Base-by-base conservation (phyloP, 2,888 invertebrate genomes). In the Dynastes maya region DNA sequence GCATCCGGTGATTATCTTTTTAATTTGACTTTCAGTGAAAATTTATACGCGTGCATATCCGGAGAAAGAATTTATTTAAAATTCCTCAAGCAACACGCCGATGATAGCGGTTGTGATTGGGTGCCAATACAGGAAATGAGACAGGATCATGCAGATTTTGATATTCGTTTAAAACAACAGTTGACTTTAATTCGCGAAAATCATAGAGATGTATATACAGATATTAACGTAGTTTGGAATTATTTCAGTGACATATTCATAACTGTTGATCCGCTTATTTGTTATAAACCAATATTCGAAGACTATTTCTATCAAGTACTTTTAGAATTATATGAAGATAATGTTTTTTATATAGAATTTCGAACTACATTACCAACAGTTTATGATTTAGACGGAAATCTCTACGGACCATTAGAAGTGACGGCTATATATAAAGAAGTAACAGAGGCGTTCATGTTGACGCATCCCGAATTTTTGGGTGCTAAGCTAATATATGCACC, bases 401-500 rank as follows among this genome's bases (percentile, higher is more conserved):
- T 83, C 0, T 92, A 92, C 80, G 89, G 89, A 0, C 86, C 89
- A 0, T n/a, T 91, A 1, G 90, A 94, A 70, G 91, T 92, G 0
- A 91, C 92, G 0, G 89, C 89, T 79, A 88, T 93, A 6, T 94
- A 93, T 80, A 90, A 91, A 80, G 90, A 91, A 80, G 88, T 91
- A 0, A 88, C 92, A 13, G 89, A 91, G 0, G 89, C 89, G 79
- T 95, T 95, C 83, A 87, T 90, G 72, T 85, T 84, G 2, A 90
- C 91, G 29, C 88, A 95, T 86, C 92, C 92, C 0, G 92, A 92
- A 80, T 95, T 94, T 80, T 86, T 92, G 64, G 95, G 95, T 0
- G 92, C 91, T 0, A 93, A 92, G 84, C 83, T 94, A 16, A 95
- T 95, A 81, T 95, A 92, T 83, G 94, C 94, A 0, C 94, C 94